Percentiles rank a stretch among this genome's conserved stretches.
phyloP scores from a whole-genome alignment of 2,888 invertebrate species.

The Parnassius orleans region DNA sequence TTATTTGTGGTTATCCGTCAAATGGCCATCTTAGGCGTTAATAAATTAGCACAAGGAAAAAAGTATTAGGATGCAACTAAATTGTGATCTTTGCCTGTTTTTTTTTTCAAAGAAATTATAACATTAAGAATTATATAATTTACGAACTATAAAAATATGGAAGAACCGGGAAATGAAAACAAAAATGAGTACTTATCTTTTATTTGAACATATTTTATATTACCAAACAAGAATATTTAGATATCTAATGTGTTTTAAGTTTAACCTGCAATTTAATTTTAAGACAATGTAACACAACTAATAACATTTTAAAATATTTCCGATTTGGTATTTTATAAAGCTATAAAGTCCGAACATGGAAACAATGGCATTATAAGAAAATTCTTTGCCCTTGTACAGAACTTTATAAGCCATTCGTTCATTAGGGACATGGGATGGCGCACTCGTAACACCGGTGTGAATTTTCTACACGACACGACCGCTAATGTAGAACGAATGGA shows the following conservation, averaged over 20 bases:
- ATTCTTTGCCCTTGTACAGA: conserved; percentile 15
- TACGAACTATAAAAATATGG: too few species aligned
- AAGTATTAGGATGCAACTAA: background rate
- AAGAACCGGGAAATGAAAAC: too few species aligned
- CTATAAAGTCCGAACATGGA: background rate
- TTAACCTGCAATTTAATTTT: too few species aligned
- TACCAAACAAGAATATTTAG: too few species aligned
- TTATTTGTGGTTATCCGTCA: background rate
- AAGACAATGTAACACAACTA: too few species aligned
- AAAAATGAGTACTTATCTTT: too few species aligned
- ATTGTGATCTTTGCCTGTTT: too few species aligned
- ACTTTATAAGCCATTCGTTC: conserved; percentile 1
- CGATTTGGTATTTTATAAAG: background rate
- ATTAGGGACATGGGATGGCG: background rate
- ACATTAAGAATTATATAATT: too few species aligned
- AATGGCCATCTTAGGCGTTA: background rate
- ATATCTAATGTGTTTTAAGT: too few species aligned
- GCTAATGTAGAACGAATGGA: background rate
- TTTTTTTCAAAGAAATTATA: too few species aligned
- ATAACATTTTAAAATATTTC: background rate
- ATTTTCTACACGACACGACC: background rate
- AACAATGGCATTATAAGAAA: conserved; percentile 5
- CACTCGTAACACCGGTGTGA: background rate
- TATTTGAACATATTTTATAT: too few species aligned
- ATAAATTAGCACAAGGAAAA: background rate